Conservation (phyloP, 2,888 invertebrate genomes). For the Latrodectus elegans region DNA sequence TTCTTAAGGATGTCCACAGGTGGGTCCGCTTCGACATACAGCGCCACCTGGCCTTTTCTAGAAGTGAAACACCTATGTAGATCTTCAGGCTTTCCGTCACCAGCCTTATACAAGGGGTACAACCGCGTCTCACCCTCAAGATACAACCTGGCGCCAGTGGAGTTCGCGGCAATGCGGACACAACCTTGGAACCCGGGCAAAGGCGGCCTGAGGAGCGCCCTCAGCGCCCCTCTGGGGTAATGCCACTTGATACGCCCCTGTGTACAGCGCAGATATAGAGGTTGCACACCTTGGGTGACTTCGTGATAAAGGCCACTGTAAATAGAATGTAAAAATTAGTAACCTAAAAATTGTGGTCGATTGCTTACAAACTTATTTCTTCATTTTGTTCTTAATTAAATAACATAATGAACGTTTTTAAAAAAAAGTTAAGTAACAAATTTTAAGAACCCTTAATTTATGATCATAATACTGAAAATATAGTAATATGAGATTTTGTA, state of each 20-base stretch:
- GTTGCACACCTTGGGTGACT: slow-evolving; percentile 81
- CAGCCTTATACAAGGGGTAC: slow-evolving; percentile 79
- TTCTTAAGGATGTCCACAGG: slow-evolving; percentile 74
- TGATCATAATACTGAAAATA: no score
- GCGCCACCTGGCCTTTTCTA: slow-evolving; percentile 80
- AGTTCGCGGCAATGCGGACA: slow-evolving; percentile 78
- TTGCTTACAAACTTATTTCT: no score
- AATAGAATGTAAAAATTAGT: background rate
- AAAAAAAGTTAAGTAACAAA: no score
- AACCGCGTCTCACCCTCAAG: slow-evolving; percentile 81
- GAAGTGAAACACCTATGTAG: slow-evolving; percentile 80
- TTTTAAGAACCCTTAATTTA: no score
- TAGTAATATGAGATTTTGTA: no score
- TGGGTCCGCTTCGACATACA: slow-evolving; percentile 80
- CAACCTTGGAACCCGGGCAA: slow-evolving; percentile 81
- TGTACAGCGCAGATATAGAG: slow-evolving; percentile 85
- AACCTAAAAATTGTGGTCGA: no score
- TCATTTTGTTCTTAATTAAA: no score
- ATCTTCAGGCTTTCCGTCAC: slow-evolving; percentile 73
- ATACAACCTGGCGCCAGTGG: slow-evolving; percentile 78
- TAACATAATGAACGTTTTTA: no score
- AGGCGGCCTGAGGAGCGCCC: slow-evolving; percentile 80
- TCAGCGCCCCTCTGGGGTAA: slow-evolving; percentile 84
- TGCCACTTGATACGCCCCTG: slow-evolving; percentile 84
- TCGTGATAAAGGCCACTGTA: slow-evolving; percentile 47